phyloP scores from a whole-genome alignment of 1,140 invertebrate species.

The Nasonia vitripennis region DNA sequence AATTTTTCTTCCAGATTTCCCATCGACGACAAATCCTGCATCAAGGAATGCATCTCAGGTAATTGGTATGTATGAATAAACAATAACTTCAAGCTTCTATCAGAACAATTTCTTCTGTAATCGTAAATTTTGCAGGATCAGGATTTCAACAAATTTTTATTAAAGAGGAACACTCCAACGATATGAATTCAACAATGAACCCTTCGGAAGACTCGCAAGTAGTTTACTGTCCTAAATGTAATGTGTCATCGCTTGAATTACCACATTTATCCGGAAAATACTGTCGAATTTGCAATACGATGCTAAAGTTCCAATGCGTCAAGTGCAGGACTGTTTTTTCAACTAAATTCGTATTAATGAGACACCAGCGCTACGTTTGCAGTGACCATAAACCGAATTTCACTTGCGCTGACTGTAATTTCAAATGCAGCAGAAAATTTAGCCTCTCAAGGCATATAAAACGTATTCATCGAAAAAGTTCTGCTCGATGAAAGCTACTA shows the following conservation, averaged over 20 bases:
- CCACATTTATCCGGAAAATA: background rate
- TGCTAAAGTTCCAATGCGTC: background rate
- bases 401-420: background rate
- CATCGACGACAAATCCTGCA: too few species aligned
- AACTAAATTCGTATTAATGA: background rate
- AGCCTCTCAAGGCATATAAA: background rate
- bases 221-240: background rate
- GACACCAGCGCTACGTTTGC: background rate
- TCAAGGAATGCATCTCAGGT: too few species aligned
- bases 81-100: background rate
- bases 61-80: too few species aligned
- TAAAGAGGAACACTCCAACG: background rate
- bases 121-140: background rate
- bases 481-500: background rate
- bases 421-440: background rate
- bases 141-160: background rate
- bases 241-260: background rate
- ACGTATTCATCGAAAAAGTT: background rate
- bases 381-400: background rate
- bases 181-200: background rate
- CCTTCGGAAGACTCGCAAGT: background rate
- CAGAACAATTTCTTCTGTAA: background rate
- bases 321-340: background rate
- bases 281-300: background rate
- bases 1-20: background rate